Evolutionary conservation across 2,888 invertebrate species (phyloP).

Genomic region (Pollenia labialis): DNA sequence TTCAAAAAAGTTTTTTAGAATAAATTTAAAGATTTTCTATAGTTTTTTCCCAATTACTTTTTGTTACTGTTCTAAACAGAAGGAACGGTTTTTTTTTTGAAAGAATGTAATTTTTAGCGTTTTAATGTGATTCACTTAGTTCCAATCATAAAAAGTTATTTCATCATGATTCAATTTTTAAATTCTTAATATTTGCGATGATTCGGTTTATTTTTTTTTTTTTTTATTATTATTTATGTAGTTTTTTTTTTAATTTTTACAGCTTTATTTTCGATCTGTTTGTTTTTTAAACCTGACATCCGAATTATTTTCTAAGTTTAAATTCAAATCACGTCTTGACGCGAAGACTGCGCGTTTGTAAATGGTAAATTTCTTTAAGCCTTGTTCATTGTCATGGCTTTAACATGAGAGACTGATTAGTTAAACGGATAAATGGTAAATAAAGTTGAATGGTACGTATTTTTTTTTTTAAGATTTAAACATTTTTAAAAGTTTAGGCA

Average conservation of each 20-base stretch:
- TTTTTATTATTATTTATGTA: conserved; percentile 27
- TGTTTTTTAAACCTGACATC: conserved; percentile 25
- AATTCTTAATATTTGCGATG: conserved; percentile 30
- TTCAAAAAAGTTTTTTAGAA: conserved; percentile 32
- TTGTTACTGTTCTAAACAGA: conserved; percentile 42
- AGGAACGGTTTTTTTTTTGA: conserved; percentile 2
- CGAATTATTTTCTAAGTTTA: conserved; percentile 11
- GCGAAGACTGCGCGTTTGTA: conserved; percentile 24
- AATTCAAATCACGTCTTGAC: conserved; percentile 61
- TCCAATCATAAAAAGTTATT: conserved; percentile 8
- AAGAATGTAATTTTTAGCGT: not conserved
- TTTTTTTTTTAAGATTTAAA: conserved; percentile 23
- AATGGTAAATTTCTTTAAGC: conserved; percentile 37
- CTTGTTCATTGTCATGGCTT: conserved; percentile 33
- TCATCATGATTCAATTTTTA: conserved; percentile 40
- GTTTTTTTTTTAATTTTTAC: conserved; percentile 4
- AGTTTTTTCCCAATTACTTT: not conserved
- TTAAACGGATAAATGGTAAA: not conserved
- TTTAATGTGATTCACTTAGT: conserved; percentile 40
- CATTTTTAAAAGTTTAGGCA: not conserved
- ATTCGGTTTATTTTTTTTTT: conserved; percentile 34
- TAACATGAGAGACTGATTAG: conserved; percentile 1
- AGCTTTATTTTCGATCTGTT: not conserved
- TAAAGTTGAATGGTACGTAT: conserved; percentile 19
- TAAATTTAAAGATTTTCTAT: conserved; percentile 13